Evolutionary conservation across 2,113 vertebrate genomes (phyloP).

Genomic region (Sterrhoptilus dennistouni): DNA sequence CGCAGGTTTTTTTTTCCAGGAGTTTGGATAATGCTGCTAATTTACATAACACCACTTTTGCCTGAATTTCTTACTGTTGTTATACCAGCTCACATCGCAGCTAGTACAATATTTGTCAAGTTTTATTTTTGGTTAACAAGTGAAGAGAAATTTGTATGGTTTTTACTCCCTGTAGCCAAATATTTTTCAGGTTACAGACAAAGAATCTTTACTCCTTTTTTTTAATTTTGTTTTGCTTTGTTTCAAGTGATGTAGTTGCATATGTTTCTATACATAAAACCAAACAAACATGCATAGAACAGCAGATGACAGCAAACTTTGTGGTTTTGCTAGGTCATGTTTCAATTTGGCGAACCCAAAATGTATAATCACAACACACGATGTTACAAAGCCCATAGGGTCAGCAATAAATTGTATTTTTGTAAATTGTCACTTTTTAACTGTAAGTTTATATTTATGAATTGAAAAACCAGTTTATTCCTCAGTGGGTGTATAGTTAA

Average conservation of each 20-base stretch:
- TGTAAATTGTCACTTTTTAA: constrained; percentile 69
- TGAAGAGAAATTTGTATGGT: constrained; percentile 16
- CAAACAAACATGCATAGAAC: background rate
- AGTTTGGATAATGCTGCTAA: constrained; percentile 68
- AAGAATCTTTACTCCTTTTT: background rate
- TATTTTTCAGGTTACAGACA: constrained; percentile 28
- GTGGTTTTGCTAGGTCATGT: constrained; percentile 60
- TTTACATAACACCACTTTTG: constrained; percentile 64
- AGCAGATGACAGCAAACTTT: constrained; percentile 53
- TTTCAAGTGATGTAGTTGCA: background rate
- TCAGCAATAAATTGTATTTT: constrained; percentile 76
- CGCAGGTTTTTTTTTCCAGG: background rate
- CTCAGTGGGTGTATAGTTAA: constrained; percentile 55
- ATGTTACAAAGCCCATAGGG: background rate
- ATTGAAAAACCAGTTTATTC: background rate
- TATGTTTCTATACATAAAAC: background rate
- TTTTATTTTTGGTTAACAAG: constrained; percentile 25
- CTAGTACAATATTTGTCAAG: background rate
- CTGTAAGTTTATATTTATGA: constrained; percentile 61
- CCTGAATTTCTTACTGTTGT: constrained; percentile 65
- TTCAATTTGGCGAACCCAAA: background rate
- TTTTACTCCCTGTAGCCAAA: constrained; percentile 53
- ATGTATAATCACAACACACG: background rate
- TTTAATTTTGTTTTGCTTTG: background rate
- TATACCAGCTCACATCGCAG: constrained; percentile 43